Conservation (phyloP, 1,140 invertebrate species). For the Euglossa dilemma region DNA sequence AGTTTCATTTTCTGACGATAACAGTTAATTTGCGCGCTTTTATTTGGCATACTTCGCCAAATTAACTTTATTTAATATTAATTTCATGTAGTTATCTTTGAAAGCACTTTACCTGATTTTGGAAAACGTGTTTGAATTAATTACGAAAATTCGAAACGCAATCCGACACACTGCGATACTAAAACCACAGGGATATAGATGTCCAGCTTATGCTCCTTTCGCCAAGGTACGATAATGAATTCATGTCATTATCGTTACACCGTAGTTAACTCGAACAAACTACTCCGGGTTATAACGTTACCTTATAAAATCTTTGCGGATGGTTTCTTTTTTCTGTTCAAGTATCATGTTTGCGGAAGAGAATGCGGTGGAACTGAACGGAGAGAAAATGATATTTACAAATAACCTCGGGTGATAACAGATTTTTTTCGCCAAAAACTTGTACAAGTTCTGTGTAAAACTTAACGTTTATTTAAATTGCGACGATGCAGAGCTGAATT, state of each 20-base stretch:
- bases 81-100: no score
- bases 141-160: neutral
- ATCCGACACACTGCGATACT: neutral
- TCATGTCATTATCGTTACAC: constrained; percentile 41
- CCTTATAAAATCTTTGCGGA: constrained; percentile 2
- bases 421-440: no score
- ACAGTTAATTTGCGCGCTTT: neutral
- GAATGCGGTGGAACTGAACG: neutral
- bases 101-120: no score
- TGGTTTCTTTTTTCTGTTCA: constrained; percentile 3
- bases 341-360: constrained; percentile 18
- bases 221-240: constrained; percentile 44
- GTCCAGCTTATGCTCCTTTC: constrained; percentile 20
- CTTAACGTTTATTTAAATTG: no score
- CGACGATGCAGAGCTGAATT: no score
- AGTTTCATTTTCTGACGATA: neutral
- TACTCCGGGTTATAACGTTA: constrained; percentile 1
- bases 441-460: no score
- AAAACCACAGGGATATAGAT: constrained; percentile 1
- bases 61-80: no score
- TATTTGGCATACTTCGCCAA: no score
- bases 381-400: neutral
- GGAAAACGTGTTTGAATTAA: no score
- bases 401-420: no score
- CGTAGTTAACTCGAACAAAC: constrained; percentile 30